A percentile compares a stretch with the other conserved stretches of the same genome.
Evolutionary conservation across 2,888 invertebrate species (phyloP).

Genomic region (Acanthoscelides obtectus): DNA sequence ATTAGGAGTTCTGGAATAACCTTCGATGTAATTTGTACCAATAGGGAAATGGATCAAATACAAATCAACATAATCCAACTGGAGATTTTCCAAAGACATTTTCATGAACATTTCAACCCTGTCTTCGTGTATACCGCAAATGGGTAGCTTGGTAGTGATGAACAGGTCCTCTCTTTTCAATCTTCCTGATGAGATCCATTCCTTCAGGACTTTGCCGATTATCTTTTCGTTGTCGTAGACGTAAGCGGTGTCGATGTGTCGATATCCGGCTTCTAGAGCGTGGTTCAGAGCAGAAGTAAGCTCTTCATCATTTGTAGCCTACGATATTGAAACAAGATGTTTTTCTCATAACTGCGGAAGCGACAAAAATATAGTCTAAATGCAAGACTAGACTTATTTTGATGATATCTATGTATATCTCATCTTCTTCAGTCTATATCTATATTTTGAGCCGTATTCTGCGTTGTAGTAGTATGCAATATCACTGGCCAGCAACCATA

Average conservation of each 20-base stretch:
- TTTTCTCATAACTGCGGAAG: no score
- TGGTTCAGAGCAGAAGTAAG: conserved; percentile 63
- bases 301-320: conserved; percentile 61
- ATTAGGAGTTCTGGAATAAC: conserved; percentile 5
- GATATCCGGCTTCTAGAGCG: conserved; percentile 73
- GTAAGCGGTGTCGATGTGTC: conserved; percentile 78
- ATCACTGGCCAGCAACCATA: no score
- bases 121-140: conserved; percentile 44
- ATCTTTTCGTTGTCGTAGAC: conserved; percentile 73
- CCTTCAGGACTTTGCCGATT: conserved; percentile 67
- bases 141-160: conserved; percentile 73
- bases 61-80: conserved; percentile 32
- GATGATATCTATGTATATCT: no score
- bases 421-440: no score
- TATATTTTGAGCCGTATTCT: no score
- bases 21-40: conserved; percentile 17
- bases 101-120: conserved; percentile 29
- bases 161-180: conserved; percentile 63
- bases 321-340: conserved; percentile 12
- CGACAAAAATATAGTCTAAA: no score
- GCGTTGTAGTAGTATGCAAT: no score
- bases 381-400: no score
- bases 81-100: conserved; percentile 28
- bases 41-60: conserved; percentile 34
- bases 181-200: conserved; percentile 65